phyloP scores from a whole-genome alignment of 2,797 vertebrate genomes.

The Schizopygopsis pylzovi region DNA sequence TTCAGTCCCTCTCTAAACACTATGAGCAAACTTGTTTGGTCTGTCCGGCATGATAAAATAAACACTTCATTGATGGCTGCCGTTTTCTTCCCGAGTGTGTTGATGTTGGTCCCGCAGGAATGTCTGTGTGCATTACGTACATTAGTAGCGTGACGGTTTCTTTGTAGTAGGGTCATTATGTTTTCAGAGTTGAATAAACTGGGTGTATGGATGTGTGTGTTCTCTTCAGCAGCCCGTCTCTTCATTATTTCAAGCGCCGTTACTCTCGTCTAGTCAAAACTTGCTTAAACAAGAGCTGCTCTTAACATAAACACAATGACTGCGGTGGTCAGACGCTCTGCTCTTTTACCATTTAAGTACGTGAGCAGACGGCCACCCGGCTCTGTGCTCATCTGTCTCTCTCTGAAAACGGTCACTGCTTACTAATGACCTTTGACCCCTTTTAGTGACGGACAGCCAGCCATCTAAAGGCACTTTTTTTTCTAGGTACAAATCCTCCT shows the following conservation, averaged over 20 bases:
- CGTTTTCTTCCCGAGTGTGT: conserved; percentile 27
- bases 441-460: conserved; percentile 8
- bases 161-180: conserved; percentile 44
- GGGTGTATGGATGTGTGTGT: not conserved
- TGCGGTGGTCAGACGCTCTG: conserved; percentile 7
- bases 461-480: not conserved
- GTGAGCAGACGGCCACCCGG: conserved; percentile 15
- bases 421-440: conserved; percentile 30
- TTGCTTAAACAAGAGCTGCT: conserved; percentile 42
- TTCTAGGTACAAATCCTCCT: not conserved
- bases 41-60: conserved; percentile 43
- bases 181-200: conserved; percentile 19
- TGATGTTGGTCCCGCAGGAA: conserved; percentile 30
- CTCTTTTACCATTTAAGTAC: conserved; percentile 36
- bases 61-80: conserved; percentile 35
- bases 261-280: conserved; percentile 28
- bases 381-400: conserved; percentile 31
- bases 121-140: conserved; percentile 19
- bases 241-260: conserved; percentile 2
- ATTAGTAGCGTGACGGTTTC: not conserved
- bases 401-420: conserved; percentile 8
- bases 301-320: conserved; percentile 44
- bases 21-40: conserved; percentile 18
- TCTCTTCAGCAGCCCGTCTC: not conserved
- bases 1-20: conserved; percentile 17